A percentile compares a stretch with the other conserved stretches of the same genome.
Conservation (phyloP, 2,888 invertebrate genomes). For the Boloria euphrosyne region DNA sequence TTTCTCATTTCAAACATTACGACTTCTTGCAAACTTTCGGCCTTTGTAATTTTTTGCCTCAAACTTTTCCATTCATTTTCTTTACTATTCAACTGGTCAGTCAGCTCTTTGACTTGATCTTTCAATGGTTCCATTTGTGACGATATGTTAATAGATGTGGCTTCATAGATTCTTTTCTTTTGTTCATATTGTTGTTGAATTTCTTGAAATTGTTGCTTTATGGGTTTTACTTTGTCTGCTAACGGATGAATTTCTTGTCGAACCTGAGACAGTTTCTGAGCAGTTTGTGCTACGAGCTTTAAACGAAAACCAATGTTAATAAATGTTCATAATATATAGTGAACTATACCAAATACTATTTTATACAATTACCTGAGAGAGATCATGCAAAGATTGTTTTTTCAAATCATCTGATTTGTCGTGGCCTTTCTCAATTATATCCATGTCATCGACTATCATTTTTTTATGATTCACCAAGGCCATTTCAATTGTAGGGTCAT, state of each 20-base stretch:
- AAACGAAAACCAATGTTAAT: background rate
- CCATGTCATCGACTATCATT: slow-evolving; percentile 79
- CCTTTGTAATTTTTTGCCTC: slow-evolving; percentile 79
- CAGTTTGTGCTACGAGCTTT: slow-evolving; percentile 84
- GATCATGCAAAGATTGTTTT: slow-evolving; percentile 73
- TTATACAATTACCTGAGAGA: slow-evolving; percentile 66
- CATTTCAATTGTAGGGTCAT: slow-evolving; percentile 78
- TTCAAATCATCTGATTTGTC: slow-evolving; percentile 64
- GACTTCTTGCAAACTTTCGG: slow-evolving; percentile 78
- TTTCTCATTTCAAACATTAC: slow-evolving; percentile 79
- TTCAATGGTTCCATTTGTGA: slow-evolving; percentile 82
- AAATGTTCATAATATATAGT: background rate
- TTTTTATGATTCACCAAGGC: slow-evolving; percentile 78
- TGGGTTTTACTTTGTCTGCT: slow-evolving; percentile 81
- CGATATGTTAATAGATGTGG: slow-evolving; percentile 81
- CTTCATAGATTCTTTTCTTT: slow-evolving; percentile 86
- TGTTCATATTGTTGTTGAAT: slow-evolving; percentile 86
- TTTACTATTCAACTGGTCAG: slow-evolving; percentile 74
- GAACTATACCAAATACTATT: background rate
- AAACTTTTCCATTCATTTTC: slow-evolving; percentile 81
- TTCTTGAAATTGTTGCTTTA: slow-evolving; percentile 85
- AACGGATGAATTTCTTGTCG: slow-evolving; percentile 76
- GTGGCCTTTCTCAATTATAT: slow-evolving; percentile 76
- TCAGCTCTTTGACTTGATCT: slow-evolving; percentile 77
- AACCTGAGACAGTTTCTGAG: slow-evolving; percentile 76